Evolutionary conservation across 2,888 invertebrate genomes (phyloP), one percentile per base, ranked within the genome.

Genomic region (Nematopogon swammerdamellus): DNA sequence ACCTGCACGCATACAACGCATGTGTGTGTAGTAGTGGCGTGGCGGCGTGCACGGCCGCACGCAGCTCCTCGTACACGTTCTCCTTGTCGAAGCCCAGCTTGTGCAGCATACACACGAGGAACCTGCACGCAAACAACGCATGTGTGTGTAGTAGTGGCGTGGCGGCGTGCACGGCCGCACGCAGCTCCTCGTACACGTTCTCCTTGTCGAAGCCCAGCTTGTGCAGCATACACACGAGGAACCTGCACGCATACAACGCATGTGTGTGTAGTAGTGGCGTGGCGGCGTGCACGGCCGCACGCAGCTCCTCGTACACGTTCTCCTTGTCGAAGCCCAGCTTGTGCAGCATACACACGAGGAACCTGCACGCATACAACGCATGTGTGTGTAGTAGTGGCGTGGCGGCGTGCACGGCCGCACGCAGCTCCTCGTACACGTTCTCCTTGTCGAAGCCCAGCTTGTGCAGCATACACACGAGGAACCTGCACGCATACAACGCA

Each of bases 261-360:
- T 8, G 5, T 18, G 18, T 19, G 20, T 6, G 14, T 19, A 25
- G n/a, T n/a, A n/a, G n/a, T n/a, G n/a, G n/a, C n/a, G n/a, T n/a
- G n/a, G n/a, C n/a, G n/a, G n/a, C n/a, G 62, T 91, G 84, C 46
- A 99, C 94, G 1, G 95, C 89, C 0, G 95, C 92, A 18, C 98
- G 81, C 6, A 99, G 79, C 70, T 99, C 98, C 68, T 99, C 99
- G 63, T 99, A 99, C 1, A 99, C 98, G 65, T 98, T 98, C 69
- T 99, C 99, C 63, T 97, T 93, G 70, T 99, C 99, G 63, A 99
- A 98, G 29, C 99, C 99, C 25, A 99, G 81, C 68, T 97, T 97
- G 69, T 99, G 98, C 49, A 99, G 73, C 96, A 98, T 98, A 70
- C 98, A 99, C 11, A 99, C 95, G 48, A 99, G 80, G 72, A 97